phyloP scores from a whole-genome alignment of 2,113 vertebrate species.

The Ondatra zibethicus region DNA sequence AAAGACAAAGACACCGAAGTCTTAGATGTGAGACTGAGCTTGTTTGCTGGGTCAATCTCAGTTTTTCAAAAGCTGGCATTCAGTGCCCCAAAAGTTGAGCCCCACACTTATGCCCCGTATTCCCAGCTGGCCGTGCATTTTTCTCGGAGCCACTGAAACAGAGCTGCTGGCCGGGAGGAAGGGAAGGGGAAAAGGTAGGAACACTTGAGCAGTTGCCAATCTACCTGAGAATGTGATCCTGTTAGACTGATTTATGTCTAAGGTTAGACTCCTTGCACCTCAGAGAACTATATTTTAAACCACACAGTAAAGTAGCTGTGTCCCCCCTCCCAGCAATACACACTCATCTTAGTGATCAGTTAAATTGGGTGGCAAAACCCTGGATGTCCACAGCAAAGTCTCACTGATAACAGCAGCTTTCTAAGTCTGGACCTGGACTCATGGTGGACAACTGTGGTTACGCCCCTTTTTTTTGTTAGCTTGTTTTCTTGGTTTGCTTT shows the following conservation, averaged over 20 bases:
- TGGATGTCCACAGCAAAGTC: background rate
- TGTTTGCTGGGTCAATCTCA: background rate
- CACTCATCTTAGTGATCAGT: background rate
- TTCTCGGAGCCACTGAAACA: background rate
- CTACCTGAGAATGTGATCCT: background rate
- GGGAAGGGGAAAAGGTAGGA: background rate
- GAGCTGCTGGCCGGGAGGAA: background rate
- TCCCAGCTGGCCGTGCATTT: background rate
- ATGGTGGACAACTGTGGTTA: background rate
- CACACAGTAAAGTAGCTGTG: background rate
- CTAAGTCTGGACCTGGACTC: background rate
- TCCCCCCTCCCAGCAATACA: background rate
- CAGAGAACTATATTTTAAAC: conserved; percentile 34
- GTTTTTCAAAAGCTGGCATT: background rate
- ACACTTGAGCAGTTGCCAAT: background rate
- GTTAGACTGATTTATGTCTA: background rate
- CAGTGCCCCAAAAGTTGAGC: background rate
- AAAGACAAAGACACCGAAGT: background rate
- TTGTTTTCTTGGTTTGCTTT: conserved; percentile 36
- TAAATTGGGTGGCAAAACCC: conserved; percentile 1
- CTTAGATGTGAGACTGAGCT: background rate
- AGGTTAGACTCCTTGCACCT: background rate
- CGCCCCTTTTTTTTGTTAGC: background rate
- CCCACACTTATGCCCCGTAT: background rate
- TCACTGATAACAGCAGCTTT: background rate